Evolutionary conservation across 2,888 invertebrate species (phyloP), one percentile per base, ranked within the genome.

Genomic region (Trichogramma dendrolimi): DNA sequence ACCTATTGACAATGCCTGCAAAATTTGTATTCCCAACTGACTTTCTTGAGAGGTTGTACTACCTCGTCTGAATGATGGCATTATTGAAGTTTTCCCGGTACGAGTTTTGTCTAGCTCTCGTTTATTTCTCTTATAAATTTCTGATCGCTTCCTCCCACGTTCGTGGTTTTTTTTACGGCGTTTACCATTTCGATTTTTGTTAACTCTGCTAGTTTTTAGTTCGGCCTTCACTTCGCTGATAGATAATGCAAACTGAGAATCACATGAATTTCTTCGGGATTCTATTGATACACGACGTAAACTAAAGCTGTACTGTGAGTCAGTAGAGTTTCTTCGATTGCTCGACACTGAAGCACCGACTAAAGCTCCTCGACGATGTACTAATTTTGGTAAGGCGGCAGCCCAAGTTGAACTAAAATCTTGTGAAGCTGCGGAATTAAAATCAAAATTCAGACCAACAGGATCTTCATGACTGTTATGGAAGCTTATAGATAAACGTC

Each of bases 341-440:
- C 83, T 83, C 4, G 82, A 82, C 38, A 80, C 79, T 1, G 84
- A 84, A 55, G 80, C 6, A 73, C 86, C 84, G 64, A 86, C 89
- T 8, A 96, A 81, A 0, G 94, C 96, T 71, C 91, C 92, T 71
- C 96, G 84, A 4, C 96, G 84, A 6, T 87, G 87, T 1, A 95
- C 88, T 73, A 95, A 85, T 68, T 92, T 89, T 0, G 95, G 95
- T 66, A 96, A 81, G 67, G 93, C 92, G 58, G 92, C 92, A 48
- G 92, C 93, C 92, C 94, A 96, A 0, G 93, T 91, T 1, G 95
- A 93, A 60, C 94, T 94, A 57, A 96, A 84, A 71, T 93, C 92
- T 68, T 89, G 89, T 63, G 91, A 91, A 58, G 88, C 90, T 7
- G 86, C 86, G 54, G 88, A 89, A 73, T 90, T 89, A 54, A 88